These are phyloP conservation scores for Tapirus indicus DNA, from an alignment of 2,797 vertebrate genomes.

Conservation along the genomic window DNA sequence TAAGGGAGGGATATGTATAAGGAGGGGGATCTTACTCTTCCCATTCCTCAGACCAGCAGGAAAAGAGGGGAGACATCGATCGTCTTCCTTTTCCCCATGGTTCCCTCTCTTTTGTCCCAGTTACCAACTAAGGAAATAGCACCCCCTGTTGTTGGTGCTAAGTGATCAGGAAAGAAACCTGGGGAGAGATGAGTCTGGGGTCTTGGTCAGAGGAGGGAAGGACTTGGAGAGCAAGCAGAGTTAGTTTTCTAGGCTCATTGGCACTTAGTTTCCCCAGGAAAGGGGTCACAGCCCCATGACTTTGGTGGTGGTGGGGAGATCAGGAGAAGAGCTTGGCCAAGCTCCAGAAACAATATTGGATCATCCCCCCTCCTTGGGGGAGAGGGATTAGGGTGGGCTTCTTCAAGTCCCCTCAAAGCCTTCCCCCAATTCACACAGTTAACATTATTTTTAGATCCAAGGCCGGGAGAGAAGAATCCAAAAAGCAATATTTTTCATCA, in stretches of 20 bases:
- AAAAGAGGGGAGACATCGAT: slow-evolving; percentile 34
- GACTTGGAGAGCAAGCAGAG: background rate
- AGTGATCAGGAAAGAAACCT: slow-evolving; percentile 59
- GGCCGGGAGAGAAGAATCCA: slow-evolving; percentile 83
- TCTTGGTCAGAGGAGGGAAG: slow-evolving; percentile 49
- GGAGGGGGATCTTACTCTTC: slow-evolving; percentile 59
- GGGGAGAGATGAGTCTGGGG: slow-evolving; percentile 39
- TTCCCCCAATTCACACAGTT: background rate
- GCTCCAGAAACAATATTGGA: slow-evolving; percentile 7
- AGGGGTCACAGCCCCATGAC: slow-evolving; percentile 26
- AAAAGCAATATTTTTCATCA: slow-evolving; percentile 90
- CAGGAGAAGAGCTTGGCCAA: slow-evolving; percentile 51
- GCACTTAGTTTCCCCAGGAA: slow-evolving; percentile 71
- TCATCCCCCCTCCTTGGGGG: background rate
- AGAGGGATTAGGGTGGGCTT: background rate
- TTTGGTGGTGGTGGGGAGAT: slow-evolving; percentile 24
- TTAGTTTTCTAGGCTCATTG: slow-evolving; percentile 64
- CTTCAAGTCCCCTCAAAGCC: slow-evolving; percentile 39
- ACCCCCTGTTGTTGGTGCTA: slow-evolving; percentile 35
- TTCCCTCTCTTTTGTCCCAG: slow-evolving; percentile 57
- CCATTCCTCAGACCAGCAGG: slow-evolving; percentile 71
- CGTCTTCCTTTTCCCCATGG: slow-evolving; percentile 32
- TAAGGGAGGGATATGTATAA: slow-evolving; percentile 68
- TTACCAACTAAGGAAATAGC: slow-evolving; percentile 59
- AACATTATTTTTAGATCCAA: slow-evolving; percentile 79